Evolutionary conservation across 2,113 vertebrate species (phyloP), one percentile per base, ranked within the genome.

Genomic region (Colinus virginianus): DNA sequence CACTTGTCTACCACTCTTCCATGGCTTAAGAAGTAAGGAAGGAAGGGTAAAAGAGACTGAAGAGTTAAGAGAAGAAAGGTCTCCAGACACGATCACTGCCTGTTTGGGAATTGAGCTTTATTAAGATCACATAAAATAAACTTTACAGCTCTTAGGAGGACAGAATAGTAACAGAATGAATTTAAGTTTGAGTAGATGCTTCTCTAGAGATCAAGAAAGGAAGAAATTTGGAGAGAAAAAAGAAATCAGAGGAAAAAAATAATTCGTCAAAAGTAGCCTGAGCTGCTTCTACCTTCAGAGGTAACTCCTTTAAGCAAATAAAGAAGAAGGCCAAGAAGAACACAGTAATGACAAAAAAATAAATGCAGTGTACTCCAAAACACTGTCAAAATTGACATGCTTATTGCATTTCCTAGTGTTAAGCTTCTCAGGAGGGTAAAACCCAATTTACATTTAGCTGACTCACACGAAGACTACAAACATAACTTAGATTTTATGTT

Each of bases 401-500:
- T 23, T 59, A 4, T n/a, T 42, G 11, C 7, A 46, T 70, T 78
- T 19, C 16, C 53, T 81, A 49, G 7, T 32, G 2, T 53, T 78
- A 13, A 48, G 4, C 7, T 59, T 63, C 78, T 53, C 38, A 58
- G 23, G 34, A 56, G 13, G 12, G 12, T 46, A 68, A 55, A 69
- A 25, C 28, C 32, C 6, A 58, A 6, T 53, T 34, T 84, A 69
- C 56, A 40, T 22, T 38, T 68, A 53, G n/a, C 55, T 77, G 42
- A 70, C 70, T 90, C n/a, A 53, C 20, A 40, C 34, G n/a, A 75
- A 78, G 66, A 38, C 18, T 62, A 8, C 6, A 62, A 34, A 5
- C 14, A 28, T 48, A 53, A 43, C 81, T 67, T 82, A 38, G 11
- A 43, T 92, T 94, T 88, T 75, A 36, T 67, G 19, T 61, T 67